Conservation (phyloP, 2,113 vertebrate genomes). For the Tretioscincus oriximinensis region DNA sequence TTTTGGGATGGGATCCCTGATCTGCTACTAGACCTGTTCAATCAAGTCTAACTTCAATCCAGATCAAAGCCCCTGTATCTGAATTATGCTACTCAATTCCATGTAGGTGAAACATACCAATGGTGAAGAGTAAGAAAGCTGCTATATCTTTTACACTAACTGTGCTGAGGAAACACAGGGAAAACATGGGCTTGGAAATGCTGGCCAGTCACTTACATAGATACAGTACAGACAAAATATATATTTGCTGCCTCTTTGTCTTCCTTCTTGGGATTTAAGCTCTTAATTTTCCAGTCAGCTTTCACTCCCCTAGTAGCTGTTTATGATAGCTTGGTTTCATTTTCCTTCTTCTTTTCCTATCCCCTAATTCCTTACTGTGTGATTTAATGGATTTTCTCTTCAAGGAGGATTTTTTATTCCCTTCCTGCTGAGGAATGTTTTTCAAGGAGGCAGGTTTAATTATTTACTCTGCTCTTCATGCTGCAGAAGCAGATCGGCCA, state of each 20-base stretch:
- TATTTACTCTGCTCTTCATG: constrained; percentile 55
- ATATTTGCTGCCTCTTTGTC: background rate
- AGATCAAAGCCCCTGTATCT: too few relatives aligned
- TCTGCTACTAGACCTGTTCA: too few relatives aligned
- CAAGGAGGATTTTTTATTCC: constrained; percentile 38
- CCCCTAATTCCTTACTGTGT: constrained; percentile 31
- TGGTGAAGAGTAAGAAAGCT: too few relatives aligned
- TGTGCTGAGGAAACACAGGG: background rate
- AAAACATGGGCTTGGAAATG: background rate
- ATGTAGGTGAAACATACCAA: too few relatives aligned
- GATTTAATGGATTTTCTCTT: constrained; percentile 46
- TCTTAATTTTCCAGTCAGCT: constrained; percentile 18
- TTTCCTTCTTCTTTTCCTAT: accelerated
- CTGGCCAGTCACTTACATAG: background rate
- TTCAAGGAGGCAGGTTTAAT: constrained; percentile 47
- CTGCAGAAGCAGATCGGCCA: constrained; percentile 28
- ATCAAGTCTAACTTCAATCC: too few relatives aligned
- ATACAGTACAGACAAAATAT: background rate
- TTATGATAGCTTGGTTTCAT: background rate
- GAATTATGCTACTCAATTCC: too few relatives aligned
- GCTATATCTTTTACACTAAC: background rate
- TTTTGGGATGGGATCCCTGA: too few relatives aligned
- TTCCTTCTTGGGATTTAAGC: background rate
- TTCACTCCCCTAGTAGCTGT: constrained; percentile 3
- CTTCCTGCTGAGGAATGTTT: constrained; percentile 47